Conservation (phyloP, 2,888 invertebrate species). For the Brachyopa scutellaris region DNA sequence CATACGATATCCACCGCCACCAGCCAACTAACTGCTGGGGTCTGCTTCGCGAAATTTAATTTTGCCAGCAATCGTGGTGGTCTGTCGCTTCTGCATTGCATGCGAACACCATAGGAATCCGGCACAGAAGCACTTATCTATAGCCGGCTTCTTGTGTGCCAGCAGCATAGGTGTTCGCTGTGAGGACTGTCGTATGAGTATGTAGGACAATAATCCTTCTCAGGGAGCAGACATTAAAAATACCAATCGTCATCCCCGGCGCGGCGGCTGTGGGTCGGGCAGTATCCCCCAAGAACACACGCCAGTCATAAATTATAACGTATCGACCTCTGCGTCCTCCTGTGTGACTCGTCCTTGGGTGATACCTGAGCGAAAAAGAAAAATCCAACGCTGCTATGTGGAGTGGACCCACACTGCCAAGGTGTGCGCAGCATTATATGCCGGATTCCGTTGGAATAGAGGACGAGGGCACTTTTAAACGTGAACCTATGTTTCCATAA, state of each 20-base stretch:
- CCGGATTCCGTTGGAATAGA: constrained; percentile 36
- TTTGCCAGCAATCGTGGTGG: constrained; percentile 56
- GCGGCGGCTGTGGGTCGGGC: constrained; percentile 40
- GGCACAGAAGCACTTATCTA: constrained; percentile 54
- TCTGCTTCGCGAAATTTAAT: constrained; percentile 67
- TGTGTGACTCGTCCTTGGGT: not conserved
- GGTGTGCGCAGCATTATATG: constrained; percentile 63
- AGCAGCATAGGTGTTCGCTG: constrained; percentile 46
- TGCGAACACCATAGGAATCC: constrained; percentile 44
- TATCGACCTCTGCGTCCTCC: constrained; percentile 50
- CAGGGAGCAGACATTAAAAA: constrained; percentile 73
- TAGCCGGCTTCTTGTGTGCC: constrained; percentile 38
- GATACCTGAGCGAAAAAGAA: constrained; percentile 38
- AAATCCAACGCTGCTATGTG: not conserved
- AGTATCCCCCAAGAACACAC: constrained; percentile 69
- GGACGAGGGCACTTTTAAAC: constrained; percentile 68
- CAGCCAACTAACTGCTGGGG: constrained; percentile 19
- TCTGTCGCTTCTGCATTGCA: constrained; percentile 36
- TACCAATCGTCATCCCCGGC: constrained; percentile 66
- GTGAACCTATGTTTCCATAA: constrained; percentile 72
- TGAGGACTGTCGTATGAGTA: constrained; percentile 52
- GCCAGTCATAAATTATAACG: constrained; percentile 74
- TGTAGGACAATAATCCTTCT: constrained; percentile 70
- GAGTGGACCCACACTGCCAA: not conserved
- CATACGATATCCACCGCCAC: constrained; percentile 63